These are phyloP conservation scores for Agrotis clavis DNA, from an alignment of 2,888 invertebrate species.

Conservation along the genomic window DNA sequence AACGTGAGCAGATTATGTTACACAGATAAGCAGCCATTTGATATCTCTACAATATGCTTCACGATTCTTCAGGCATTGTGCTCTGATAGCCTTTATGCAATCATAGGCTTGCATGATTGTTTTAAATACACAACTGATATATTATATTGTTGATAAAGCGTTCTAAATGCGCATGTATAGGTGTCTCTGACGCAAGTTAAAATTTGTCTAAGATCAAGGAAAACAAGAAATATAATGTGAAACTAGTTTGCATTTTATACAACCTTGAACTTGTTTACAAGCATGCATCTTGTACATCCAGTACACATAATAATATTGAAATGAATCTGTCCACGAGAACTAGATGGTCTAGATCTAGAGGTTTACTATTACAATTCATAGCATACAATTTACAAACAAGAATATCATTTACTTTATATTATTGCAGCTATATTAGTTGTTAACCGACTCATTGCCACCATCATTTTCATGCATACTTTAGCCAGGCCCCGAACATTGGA, in stretches of 20 bases:
- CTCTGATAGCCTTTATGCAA: conserved; percentile 19
- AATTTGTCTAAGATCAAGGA: not conserved
- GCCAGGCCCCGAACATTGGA: too few species aligned
- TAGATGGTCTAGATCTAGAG: not conserved
- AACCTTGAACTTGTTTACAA: conserved; percentile 8
- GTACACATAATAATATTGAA: not conserved
- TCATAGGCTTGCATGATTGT: conserved; percentile 22
- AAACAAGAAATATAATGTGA: not conserved
- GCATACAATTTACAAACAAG: too few species aligned
- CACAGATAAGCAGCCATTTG: conserved; percentile 43
- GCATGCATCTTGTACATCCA: not conserved
- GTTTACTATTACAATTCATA: too few species aligned
- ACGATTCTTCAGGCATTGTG: conserved; percentile 34
- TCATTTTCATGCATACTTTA: too few species aligned
- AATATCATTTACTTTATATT: too few species aligned
- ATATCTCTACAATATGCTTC: conserved; percentile 33
- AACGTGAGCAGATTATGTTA: conserved; percentile 20
- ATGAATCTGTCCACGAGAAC: not conserved
- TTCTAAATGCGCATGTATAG: not conserved
- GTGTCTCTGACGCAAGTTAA: conserved; percentile 5
- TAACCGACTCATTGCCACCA: too few species aligned
- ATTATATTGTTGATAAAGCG: conserved; percentile 12
- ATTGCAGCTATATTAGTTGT: too few species aligned
- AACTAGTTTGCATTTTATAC: conserved; percentile 10
- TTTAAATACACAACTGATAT: conserved; percentile 8